Evolutionary conservation across 2,888 invertebrate species (phyloP), one percentile per base, ranked within the genome.

Genomic region (Epirrhoe alternata): DNA sequence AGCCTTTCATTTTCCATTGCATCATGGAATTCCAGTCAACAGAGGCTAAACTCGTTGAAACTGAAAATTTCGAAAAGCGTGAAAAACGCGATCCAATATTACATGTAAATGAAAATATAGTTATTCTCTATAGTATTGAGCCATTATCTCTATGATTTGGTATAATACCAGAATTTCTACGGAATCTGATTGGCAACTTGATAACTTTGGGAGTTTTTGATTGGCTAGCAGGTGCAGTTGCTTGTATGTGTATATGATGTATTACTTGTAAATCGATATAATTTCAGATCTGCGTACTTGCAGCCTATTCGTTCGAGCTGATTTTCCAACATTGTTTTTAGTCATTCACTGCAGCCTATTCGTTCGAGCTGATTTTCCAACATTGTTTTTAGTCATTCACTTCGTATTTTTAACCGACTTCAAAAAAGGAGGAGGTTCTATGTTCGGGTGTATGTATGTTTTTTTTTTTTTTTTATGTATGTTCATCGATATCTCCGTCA

Each of bases 251-350:
- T n/a, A n/a, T n/a, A n/a, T n/a, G n/a, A n/a, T n/a, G n/a, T n/a
- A 42, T 42, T 42, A 31, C 38, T 47, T 62, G 50, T 17, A 56
- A 55, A 51, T 56, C 51, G 56, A 56, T 62, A 33, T 24, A 31
- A 42, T 50, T 35, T 51, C 42, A 31, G 42, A 51, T 62, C 62
- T n/a, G 56, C 10, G 5, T 17, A 42, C 31, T 33, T 42, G 62
- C 51, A 42, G 56, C 55, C 30, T 50, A 42, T 50, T n/a, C n/a
- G n/a, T n/a, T n/a, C n/a, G n/a, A n/a, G n/a, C n/a, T n/a, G 8
- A 42, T 42, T 12, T 42, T 42, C 12, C 12, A 12, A 5, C 12
- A 42, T 12, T 12, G 38, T 42, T 42, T 42, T 1, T 42, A 12
- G 8, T 38, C 2, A 38, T 38, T 38, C 2, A 8, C 3, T 38